Evolutionary conservation across 2,113 vertebrate genomes (phyloP), one percentile per base, ranked within the genome.

Genomic region (Paralichthys olivaceus): DNA sequence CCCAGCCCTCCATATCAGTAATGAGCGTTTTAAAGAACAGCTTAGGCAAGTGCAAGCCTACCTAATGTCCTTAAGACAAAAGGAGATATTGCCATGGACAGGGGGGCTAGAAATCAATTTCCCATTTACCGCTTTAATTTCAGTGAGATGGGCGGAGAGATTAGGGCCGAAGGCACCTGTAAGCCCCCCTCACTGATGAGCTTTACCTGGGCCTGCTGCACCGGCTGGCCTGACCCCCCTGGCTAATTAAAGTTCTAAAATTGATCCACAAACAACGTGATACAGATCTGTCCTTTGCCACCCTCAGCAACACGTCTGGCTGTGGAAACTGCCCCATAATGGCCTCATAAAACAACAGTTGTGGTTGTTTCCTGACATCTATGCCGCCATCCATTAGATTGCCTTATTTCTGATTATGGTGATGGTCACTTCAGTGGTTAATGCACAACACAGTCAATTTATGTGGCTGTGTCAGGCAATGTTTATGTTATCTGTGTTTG

Each of bases 121-220:
- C 93, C 94, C 94, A 95, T 95, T 95, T 95, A 91, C 94, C 67
- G 91, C 91, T 95, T 95, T 95, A 95, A 95, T 95, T 95, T 94
- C 92, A 90, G 85, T 25, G 80, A 91, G 94, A 95, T 94, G 91
- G 93, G 92, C 34, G 78, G 81, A 80, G 91, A 95, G 94, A 95
- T 95, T 95, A 95, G 89, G 90, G 91, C 90, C 86, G 91, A 87
- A 83, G 91, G 91, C 93, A 93, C 90, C 92, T 93, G 93, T 92
- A 93, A 94, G 91, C 91, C 89, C 79, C 87, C 84, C 49, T 12
- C 73, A 53, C 86, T 91, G 91, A 94, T 91, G 93, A 90, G 93
- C 90, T 90, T 77, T 93, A 93, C 93, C 93, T 93, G 91, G 86
- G 81, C 73, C 37, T 40, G 37, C 37, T 13, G 37, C 37, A 40